phyloP scores from a whole-genome alignment of 1,140 invertebrate genomes.

The Musca domestica region DNA sequence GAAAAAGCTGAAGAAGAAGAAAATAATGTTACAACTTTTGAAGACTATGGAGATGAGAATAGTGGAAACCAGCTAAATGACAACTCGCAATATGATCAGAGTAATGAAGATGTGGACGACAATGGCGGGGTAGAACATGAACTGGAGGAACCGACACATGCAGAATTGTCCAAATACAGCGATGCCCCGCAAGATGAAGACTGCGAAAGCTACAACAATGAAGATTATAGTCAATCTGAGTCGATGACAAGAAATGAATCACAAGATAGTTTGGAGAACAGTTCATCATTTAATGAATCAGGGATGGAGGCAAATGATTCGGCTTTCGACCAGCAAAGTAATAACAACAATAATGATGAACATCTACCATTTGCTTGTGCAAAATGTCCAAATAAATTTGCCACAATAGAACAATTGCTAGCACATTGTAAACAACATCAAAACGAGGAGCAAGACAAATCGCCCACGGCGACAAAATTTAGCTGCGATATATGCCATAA shows the following conservation, averaged over 20 bases:
- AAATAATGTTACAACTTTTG: neutral
- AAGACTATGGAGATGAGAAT: conserved; percentile 9
- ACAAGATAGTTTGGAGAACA: neutral
- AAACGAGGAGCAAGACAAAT: neutral
- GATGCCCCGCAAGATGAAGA: neutral
- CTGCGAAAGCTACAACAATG: neutral
- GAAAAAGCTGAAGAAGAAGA: neutral
- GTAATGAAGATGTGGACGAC: no score
- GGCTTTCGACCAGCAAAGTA: neutral
- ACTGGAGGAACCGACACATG: no score
- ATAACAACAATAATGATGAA: neutral
- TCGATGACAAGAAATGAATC: neutral
- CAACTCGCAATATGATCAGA: no score
- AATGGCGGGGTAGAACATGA: no score
- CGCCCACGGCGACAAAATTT: conserved; percentile 5
- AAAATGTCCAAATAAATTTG: conserved; percentile 25
- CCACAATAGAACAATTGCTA: conserved; percentile 16
- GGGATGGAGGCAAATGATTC: no score
- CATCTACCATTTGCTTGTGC: conserved; percentile 28
- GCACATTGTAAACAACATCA: conserved; percentile 25
- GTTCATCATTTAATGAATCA: conserved; percentile 5
- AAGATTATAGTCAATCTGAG: neutral
- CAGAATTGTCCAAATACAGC: neutral
- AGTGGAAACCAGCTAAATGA: neutral
- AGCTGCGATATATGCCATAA: conserved; percentile 38